Base-by-base conservation (phyloP, 2,113 vertebrate genomes). In the Clarias batrachus region DNA sequence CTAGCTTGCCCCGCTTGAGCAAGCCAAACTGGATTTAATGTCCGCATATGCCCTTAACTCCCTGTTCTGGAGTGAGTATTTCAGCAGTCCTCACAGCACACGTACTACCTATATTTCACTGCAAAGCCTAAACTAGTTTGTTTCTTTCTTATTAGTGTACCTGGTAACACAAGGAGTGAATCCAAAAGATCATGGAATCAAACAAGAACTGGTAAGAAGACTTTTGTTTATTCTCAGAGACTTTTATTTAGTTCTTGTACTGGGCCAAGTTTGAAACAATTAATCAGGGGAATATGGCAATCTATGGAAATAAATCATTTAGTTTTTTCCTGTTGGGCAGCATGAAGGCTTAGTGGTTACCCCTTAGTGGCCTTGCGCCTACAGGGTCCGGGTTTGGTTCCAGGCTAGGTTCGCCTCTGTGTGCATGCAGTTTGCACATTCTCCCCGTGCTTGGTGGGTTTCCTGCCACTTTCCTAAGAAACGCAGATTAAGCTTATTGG, bases 1-100 rank as follows among this genome's bases (percentile, higher is more conserved):
- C 82, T 82, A 99, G 98, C 90, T 98, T 93, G 96, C 97, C 87
- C 97, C 98, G 85, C 93, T 99, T 89, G 98, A 99, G 78, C 97
- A 97, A 95, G 98, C 98, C 56, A 99, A 99, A 89, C 89, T 99
- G 92, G 97, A 99, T 91, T 94, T 99, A 92, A 97, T 99, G 95
- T 98, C 97, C 0, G 96, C 94, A 30, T 99, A 99, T 89, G 93
- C 97, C 0, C 93, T 99, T 84, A 99, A 99, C 94, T 99, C 98
- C 59, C 93, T 99, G 92, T 99, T 98, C 92, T 99, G 98, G 98
- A 96, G 98, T 99, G 94, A 93, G 97, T 97, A 84, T 85, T 68
- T 68, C 48, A 59, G 19, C 21, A 16, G 14, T 83, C 0, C 4
- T 52, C 54, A 16, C 25, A 41, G 19, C 9, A 71, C n/a, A 65